A percentile compares a stretch with the other conserved stretches of the same genome.
Evolutionary conservation across 2,888 invertebrate species (phyloP).

Genomic region (Epinotia brunnichana): DNA sequence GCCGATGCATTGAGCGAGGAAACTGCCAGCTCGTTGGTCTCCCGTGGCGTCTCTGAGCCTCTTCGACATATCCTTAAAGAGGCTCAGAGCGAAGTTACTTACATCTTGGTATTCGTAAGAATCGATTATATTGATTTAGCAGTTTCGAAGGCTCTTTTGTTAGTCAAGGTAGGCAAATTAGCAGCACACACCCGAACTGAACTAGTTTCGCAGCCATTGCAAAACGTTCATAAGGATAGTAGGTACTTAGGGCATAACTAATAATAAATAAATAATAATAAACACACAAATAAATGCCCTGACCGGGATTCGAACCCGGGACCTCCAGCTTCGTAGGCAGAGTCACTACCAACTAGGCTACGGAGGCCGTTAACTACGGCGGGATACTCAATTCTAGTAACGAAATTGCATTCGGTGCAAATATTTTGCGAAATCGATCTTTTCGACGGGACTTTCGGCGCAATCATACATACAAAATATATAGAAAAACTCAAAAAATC

Average conservation of each 20-base stretch:
- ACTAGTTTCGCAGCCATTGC: conserved; percentile 65
- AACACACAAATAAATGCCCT: too few relatives aligned
- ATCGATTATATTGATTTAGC: conserved; percentile 29
- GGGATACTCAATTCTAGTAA: conserved; percentile 14
- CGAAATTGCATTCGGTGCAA: background rate
- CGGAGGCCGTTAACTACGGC: too few relatives aligned
- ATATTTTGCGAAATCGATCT: background rate
- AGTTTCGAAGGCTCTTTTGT: conserved; percentile 65
- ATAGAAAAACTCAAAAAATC: background rate
- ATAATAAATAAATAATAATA: too few relatives aligned
- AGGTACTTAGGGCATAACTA: background rate
- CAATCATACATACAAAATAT: background rate
- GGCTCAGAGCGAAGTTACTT: too few relatives aligned
- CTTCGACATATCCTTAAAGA: too few relatives aligned
- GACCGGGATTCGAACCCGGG: too few relatives aligned
- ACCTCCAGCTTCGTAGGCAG: too few relatives aligned
- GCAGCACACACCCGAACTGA: conserved; percentile 63
- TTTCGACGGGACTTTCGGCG: background rate
- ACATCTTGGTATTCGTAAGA: too few relatives aligned
- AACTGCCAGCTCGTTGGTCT: too few relatives aligned
- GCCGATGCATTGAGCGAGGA: too few relatives aligned
- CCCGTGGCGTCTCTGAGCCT: too few relatives aligned
- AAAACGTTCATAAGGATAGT: conserved; percentile 52
- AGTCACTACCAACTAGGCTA: too few relatives aligned
- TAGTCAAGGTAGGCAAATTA: conserved; percentile 64